Evolutionary conservation across 2,113 vertebrate genomes (phyloP), one percentile per base, ranked within the genome.

Genomic region (Gobiocypris rarus): DNA sequence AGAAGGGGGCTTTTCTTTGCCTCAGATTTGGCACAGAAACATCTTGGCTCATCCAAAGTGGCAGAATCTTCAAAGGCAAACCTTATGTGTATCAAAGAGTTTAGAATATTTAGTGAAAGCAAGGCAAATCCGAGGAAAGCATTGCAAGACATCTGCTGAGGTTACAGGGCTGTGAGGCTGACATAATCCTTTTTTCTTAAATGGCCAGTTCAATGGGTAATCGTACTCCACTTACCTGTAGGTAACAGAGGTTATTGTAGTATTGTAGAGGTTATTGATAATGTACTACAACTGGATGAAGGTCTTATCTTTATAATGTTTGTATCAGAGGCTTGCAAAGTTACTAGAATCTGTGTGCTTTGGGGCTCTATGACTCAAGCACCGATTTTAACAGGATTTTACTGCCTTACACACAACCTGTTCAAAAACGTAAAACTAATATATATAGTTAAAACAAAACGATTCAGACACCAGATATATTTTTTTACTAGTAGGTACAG

Each of bases 21-120:
- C 59, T 80, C 78, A 65, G 59, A 65, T 67, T 80, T 80, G 76
- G 76, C 76, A 80, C 43, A 50, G 61, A 43, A 67, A 28, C 45
- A 67, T 50, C 43, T 80, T 52, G 43, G 26, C 61, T 80, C 15
- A 80, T 34, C 26, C 41, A 67, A 45, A 80, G 59, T 80, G 24
- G 26, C 43, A 65, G 45, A 22, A 67, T 50, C 78, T 80, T 80
- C 61, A 67, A 67, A 80, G 76, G 56, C 8, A 78, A 78, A 34
- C 34, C 52, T 41, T 78, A 59, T 43, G 75, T 78, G 75, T 61
- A 41, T 78, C 38, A 78, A 61, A 78, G 13, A 63, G 76, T 61
- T n/a, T 19, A 26, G 76, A 59, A 61, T 28, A 63, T 79, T 45
- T 45, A 63, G 56, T 59, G 52, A 77, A 58, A 77, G 34, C 31